Base-by-base conservation (phyloP, 35 echinoderm and acorn worm species). In the Apostichopus japonicus region DNA sequence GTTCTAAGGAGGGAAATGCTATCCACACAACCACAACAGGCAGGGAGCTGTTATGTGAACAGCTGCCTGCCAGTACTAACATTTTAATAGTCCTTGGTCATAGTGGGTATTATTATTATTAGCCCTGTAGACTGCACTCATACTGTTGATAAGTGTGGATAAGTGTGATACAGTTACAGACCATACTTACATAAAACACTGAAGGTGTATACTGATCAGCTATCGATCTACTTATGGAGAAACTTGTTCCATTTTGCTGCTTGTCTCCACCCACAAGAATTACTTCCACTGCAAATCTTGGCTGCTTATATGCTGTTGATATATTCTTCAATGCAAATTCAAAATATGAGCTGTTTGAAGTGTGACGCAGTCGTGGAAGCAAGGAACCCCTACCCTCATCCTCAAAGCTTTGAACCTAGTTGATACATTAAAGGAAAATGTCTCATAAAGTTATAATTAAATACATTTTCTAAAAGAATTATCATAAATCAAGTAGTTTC, bases 111-210 rank as follows among this genome's bases (percentile, higher is more conserved):
- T 8, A 61, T 61, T 61, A 61, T 10, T 13, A 61, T 61, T 11
- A n/a, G n/a, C n/a, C n/a, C n/a, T n/a, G n/a, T n/a, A 44, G 33
- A 61, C 57, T 61, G 71, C 71, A 75, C 33, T 44, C 33, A 44
- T 44, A 44, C 33, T 44, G 33, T 44, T 44, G 33, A 44, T 44
- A 44, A 44, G 33, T 44, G 33, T 44, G 33, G 33, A 44, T 44
- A 44, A 44, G 33, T 44, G 33, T 44, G 33, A 44, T 44, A 44
- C 33, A 44, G 33, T 44, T 44, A 44, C 33, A 44, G 33, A 44
- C 33, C 71, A n/a, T 65, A 88, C 86, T 88, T 56, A 90, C 88
- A 75, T 90, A 75, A 90, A 90, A 90, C 54, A 90, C 88, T 77
- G 88, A 23, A 27, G 88, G 88, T 78, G 88, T 90, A 51, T 90